Percentiles rank a stretch among this genome's conserved stretches.
phyloP scores from a whole-genome alignment of 2,113 vertebrate genomes.

The Brachypteracias leptosomus region DNA sequence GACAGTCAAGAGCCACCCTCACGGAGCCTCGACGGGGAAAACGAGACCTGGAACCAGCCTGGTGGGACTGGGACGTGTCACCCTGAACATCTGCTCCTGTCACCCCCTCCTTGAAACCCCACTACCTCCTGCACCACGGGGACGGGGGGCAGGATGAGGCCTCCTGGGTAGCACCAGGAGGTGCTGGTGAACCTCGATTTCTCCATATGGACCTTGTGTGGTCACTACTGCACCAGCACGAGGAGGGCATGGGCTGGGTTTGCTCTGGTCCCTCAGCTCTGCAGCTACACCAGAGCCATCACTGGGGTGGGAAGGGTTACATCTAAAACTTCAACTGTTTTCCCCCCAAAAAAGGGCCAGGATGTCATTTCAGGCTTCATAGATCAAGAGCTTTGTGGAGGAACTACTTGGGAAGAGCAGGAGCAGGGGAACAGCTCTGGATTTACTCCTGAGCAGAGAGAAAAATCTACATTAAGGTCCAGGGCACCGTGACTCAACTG shows the following conservation, averaged over 20 bases:
- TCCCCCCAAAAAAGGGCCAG: not conserved
- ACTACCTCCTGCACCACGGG: not conserved
- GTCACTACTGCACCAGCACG: not conserved
- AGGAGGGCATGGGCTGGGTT: rapidly evolving
- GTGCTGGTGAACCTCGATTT: not conserved
- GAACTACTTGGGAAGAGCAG: not conserved
- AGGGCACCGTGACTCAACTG: not conserved
- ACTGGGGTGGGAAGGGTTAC: rapidly evolving
- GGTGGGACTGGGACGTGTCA: rapidly evolving
- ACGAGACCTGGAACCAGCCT: rapidly evolving
- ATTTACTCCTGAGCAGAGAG: not conserved
- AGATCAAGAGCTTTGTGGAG: not conserved
- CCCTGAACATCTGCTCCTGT: not conserved
- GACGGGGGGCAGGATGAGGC: not conserved
- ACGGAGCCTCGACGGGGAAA: not conserved
- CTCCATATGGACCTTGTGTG: rapidly evolving
- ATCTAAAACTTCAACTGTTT: not conserved
- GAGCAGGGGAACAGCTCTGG: not conserved
- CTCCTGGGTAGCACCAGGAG: rapidly evolving
- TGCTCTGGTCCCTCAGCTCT: rapidly evolving
- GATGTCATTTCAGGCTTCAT: not conserved
- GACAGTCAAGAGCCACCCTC: not conserved
- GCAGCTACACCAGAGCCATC: not conserved
- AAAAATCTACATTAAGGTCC: rapidly evolving
- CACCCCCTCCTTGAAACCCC: not conserved